Base-by-base conservation (phyloP, 1,140 invertebrate genomes). In the Oryzaephilus surinamensis region DNA sequence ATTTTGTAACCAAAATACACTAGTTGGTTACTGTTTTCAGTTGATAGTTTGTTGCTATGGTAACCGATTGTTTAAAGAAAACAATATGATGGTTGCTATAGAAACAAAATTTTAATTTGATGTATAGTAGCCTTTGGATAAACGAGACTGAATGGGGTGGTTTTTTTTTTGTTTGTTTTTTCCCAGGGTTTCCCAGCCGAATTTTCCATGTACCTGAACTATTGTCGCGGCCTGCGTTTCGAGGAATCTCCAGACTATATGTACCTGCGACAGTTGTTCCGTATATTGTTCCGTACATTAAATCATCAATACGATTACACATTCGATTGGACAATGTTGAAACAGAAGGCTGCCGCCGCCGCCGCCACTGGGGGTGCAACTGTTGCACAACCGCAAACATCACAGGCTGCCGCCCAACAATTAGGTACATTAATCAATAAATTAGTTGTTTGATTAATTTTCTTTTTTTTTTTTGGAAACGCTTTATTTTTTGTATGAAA, bases 261-360 rank as follows among this genome's bases (percentile, higher is more conserved):
- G 81, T 95, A 94, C 64, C 71, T 93, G 41, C 73, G 88, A 38
- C 89, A 92, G 59, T 64, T 96, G 58, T 97, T 96, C 73, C 84
- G 95, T 56, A 99, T 99, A 63, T 76, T 99, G 57, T 99, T 99
- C 76, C 85, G 96, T 58, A 98, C 95, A 44, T 77, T 98, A 52
- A 98, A 97, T 69, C 93, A 97, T 67, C 92, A 97, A 67, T 97
- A 98, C 66, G 96, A 99, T 69, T 99, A 98, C 70, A 93, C 89
- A 46, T 99, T 98, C 70, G 96, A 99, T 67, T 99, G 97, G 97
- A 99, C 94, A 45, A 88, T 97, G 84, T 71, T 99, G 56, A 96
- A 97, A 63, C 93, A 97, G 64, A 94, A 91, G 27, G 43, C 48
- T 13, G 56, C 48, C n/a, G 47, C 44, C 14, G 39, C 41, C 6